phyloP scores from a whole-genome alignment of 1,140 invertebrate species.

The Aphelinus certus region DNA sequence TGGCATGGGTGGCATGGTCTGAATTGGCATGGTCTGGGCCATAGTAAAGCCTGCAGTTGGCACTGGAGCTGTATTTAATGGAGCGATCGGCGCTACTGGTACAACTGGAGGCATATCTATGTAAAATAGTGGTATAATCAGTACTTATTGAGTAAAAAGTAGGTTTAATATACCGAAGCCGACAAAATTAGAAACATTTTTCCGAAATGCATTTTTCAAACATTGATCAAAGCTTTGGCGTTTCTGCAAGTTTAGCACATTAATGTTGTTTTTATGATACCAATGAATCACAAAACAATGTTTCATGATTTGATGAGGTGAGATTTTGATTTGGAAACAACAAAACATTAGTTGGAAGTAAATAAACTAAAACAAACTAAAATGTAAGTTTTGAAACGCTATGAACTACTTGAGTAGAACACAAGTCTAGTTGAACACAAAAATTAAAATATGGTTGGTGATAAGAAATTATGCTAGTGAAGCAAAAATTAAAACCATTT shows the following conservation, averaged over 20 bases:
- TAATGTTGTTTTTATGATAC: neutral
- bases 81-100: conserved; percentile 54
- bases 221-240: conserved; percentile 16
- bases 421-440: conserved; percentile 8
- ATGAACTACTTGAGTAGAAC: conserved; percentile 14
- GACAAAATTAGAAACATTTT: conserved; percentile 19
- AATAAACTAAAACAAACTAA: neutral
- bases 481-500: conserved; percentile 15
- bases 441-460: conserved; percentile 2
- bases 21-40: conserved; percentile 51
- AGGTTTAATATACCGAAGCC: conserved; percentile 9
- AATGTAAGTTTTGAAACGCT: conserved; percentile 1
- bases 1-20: conserved; percentile 52
- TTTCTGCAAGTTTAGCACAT: conserved; percentile 18
- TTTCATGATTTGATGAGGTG: neutral
- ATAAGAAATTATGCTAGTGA: conserved; percentile 12
- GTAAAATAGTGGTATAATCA: neutral
- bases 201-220: conserved; percentile 1
- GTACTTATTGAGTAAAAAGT: neutral
- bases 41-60: conserved; percentile 62
- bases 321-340: neutral
- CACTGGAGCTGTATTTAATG: conserved; percentile 57
- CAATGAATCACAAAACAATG: conserved; percentile 1
- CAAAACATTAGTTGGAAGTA: conserved; percentile 10
- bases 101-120: conserved; percentile 49